phyloP scores from a whole-genome alignment of 2,797 vertebrate species.

The Euphonia xanthogaster region DNA sequence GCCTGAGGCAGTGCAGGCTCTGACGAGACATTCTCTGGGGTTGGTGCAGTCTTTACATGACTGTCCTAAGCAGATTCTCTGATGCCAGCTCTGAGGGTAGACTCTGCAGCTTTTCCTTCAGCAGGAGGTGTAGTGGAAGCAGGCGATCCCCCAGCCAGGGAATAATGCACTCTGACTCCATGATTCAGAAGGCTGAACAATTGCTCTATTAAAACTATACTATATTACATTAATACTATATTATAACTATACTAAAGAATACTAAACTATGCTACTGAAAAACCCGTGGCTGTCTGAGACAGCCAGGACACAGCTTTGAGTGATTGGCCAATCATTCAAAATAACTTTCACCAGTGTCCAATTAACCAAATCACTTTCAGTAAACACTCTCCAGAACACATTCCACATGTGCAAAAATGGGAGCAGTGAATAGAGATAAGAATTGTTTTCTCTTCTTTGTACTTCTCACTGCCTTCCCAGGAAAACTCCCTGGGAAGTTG shows the following conservation, averaged over 20 bases:
- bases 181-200: background rate
- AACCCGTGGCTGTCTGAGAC: background rate
- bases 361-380: background rate
- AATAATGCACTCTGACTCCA: background rate
- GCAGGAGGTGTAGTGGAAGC: background rate
- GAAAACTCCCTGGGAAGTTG: background rate
- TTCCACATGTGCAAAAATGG: background rate
- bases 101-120: background rate
- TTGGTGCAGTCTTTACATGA: fast-evolving
- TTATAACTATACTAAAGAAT: background rate
- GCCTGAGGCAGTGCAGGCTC: background rate
- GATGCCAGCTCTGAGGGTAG: background rate
- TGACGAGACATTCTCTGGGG: background rate
- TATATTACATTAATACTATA: background rate
- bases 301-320: background rate
- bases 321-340: background rate
- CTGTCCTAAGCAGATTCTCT: background rate
- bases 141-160: background rate
- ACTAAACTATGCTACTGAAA: background rate
- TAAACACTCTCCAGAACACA: background rate
- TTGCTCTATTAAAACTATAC: background rate
- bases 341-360: background rate
- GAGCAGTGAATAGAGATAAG: background rate
- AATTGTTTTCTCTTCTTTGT: background rate
- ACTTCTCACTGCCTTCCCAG: background rate